Conservation (phyloP, 2,888 invertebrate species). For the Morinoia aosen region DNA sequence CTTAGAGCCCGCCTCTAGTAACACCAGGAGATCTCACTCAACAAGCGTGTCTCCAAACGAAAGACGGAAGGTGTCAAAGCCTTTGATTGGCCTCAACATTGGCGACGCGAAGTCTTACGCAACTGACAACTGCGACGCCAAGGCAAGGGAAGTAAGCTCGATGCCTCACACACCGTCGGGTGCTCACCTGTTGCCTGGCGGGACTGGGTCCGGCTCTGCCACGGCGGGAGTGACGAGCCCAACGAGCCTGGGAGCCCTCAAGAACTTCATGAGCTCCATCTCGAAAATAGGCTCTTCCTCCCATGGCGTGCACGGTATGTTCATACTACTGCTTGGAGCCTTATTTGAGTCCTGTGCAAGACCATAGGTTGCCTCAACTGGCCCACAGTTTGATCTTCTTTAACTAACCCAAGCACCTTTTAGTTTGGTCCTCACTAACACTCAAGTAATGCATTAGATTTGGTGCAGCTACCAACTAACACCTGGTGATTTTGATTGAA, state of each 20-base stretch:
- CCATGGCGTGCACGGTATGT: constrained; percentile 62
- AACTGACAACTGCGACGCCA: neutral
- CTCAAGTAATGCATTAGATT: constrained; percentile 47
- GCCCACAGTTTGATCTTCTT: constrained; percentile 38
- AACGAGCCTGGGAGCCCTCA: constrained; percentile 62
- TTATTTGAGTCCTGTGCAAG: constrained; percentile 23
- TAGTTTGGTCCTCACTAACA: constrained; percentile 52
- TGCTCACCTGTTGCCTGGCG: neutral
- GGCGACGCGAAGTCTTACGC: constrained; percentile 12
- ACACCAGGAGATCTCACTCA: neutral
- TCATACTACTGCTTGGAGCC: constrained; percentile 20
- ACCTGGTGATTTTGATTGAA: constrained; percentile 28
- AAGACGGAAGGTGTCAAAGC: neutral
- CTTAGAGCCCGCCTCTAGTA: neutral
- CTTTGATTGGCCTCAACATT: constrained; percentile 33
- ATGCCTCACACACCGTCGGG: constrained; percentile 41
- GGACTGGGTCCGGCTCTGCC: neutral
- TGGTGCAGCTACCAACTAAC: constrained; percentile 49
- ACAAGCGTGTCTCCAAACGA: constrained; percentile 36
- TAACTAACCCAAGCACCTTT: constrained; percentile 42
- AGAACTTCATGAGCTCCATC: constrained; percentile 62
- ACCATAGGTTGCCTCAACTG: constrained; percentile 6
- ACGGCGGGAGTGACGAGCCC: constrained; percentile 59
- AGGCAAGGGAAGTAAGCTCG: neutral
- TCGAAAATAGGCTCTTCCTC: constrained; percentile 62